phyloP scores from a whole-genome alignment of 2,888 invertebrate genomes.

The Scrobipalpa costella region DNA sequence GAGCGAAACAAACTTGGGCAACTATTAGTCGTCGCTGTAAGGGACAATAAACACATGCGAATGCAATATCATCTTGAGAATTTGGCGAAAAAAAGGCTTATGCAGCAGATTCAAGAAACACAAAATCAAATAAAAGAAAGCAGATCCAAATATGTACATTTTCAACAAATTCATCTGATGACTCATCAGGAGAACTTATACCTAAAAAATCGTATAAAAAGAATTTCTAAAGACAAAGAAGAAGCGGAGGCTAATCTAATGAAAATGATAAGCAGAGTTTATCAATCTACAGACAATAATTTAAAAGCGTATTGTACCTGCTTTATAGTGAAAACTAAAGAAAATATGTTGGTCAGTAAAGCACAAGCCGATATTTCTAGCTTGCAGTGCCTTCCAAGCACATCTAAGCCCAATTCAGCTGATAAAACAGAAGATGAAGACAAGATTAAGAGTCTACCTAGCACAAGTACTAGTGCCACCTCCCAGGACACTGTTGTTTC shows the following conservation, averaged over 20 bases:
- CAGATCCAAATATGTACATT: conserved; percentile 55
- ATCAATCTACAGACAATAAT: conserved; percentile 57
- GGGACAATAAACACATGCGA: conserved; percentile 64
- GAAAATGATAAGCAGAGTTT: conserved; percentile 59
- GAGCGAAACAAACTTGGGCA: conserved; percentile 58
- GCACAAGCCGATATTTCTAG: conserved; percentile 46
- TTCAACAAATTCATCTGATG: conserved; percentile 63
- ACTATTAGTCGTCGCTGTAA: conserved; percentile 56
- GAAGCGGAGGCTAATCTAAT: conserved; percentile 58
- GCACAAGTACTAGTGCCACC: background rate
- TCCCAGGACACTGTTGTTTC: background rate
- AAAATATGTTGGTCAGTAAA: conserved; percentile 58
- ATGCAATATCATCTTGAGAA: conserved; percentile 58
- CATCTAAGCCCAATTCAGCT: background rate
- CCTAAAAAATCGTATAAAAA: conserved; percentile 56
- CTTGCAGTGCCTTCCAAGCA: background rate
- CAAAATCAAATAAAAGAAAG: conserved; percentile 61
- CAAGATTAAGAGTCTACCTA: background rate
- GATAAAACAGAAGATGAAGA: background rate
- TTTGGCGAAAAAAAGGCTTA: conserved; percentile 59
- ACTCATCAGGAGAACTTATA: conserved; percentile 67
- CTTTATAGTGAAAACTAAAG: conserved; percentile 58
- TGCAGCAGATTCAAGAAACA: conserved; percentile 53
- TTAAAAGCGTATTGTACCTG: conserved; percentile 61
- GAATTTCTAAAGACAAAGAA: conserved; percentile 57